Evolutionary conservation across 1,140 invertebrate genomes (phyloP).

Genomic region (Bursaphelenchus mucronatus): DNA sequence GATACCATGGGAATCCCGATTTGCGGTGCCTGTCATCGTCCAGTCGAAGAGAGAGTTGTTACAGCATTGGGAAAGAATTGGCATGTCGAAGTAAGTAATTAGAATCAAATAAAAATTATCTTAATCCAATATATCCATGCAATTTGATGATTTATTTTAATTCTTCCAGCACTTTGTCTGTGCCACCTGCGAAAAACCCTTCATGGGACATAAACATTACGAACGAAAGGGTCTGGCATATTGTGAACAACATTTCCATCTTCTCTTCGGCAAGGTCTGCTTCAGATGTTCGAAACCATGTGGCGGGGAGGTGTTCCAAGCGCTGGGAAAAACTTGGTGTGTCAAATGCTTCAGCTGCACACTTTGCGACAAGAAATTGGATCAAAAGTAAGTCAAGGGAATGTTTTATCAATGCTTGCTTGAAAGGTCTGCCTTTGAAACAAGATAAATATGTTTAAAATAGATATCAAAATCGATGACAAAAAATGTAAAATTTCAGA

Average conservation of each 20-base stretch:
- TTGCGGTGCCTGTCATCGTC: slow-evolving; percentile 90
- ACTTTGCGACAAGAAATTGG: slow-evolving; percentile 93
- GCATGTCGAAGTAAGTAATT: slow-evolving; percentile 78
- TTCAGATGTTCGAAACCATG: slow-evolving; percentile 98
- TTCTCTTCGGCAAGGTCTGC: slow-evolving; percentile 91
- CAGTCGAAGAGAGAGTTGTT: slow-evolving; percentile 91
- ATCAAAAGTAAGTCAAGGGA: slow-evolving; percentile 72
- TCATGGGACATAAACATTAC: slow-evolving; percentile 95
- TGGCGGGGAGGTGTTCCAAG: slow-evolving; percentile 90
- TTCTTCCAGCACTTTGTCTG: slow-evolving; percentile 86
- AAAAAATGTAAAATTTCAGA: slow-evolving; percentile 58
- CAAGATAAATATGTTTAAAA: neutral
- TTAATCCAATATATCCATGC: neutral
- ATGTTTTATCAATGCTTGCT: neutral
- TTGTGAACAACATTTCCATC: slow-evolving; percentile 96
- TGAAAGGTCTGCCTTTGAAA: neutral
- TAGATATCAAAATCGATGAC: neutral
- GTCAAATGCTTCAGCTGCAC: slow-evolving; percentile 98
- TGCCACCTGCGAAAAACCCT: slow-evolving; percentile 98
- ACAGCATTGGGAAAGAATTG: slow-evolving; percentile 97
- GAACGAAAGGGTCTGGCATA: slow-evolving; percentile 97
- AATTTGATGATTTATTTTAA: slow-evolving; percentile 9
- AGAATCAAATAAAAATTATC: slow-evolving; percentile 9
- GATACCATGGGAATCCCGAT: slow-evolving; percentile 96
- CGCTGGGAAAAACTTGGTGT: slow-evolving; percentile 99